phyloP scores from a whole-genome alignment of 2,888 invertebrate genomes.

The Scelioninae gen. 1 region DNA sequence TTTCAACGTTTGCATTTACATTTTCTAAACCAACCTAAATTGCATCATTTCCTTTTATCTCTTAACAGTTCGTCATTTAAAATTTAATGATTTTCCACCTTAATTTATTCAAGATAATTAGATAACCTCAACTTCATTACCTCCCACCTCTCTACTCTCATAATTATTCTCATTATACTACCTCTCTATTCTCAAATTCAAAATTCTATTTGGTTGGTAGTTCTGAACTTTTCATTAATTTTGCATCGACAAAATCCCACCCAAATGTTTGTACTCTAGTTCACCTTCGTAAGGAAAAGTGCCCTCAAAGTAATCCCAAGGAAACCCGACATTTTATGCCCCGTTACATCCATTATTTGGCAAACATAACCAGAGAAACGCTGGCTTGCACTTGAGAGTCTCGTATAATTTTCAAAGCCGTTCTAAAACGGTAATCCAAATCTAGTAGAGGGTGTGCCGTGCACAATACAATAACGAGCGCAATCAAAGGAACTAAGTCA shows the following conservation, averaged over 20 bases:
- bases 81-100: too few species aligned
- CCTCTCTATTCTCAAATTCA: too few species aligned
- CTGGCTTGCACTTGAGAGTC: background rate
- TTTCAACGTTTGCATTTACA: too few species aligned
- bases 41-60: too few species aligned
- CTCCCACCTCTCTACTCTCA: too few species aligned
- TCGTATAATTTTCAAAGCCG: conserved; percentile 24
- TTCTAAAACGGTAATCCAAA: conserved; percentile 15
- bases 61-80: too few species aligned
- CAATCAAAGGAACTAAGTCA: conserved; percentile 39
- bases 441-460: conserved; percentile 15
- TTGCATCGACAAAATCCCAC: background rate
- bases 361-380: background rate
- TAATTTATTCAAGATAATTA: too few species aligned
- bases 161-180: too few species aligned
- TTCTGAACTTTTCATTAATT: background rate
- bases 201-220: too few species aligned
- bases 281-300: conserved; percentile 11
- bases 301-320: conserved; percentile 7
- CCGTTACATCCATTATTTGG: conserved; percentile 20
- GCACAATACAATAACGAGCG: conserved; percentile 29
- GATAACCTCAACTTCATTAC: too few species aligned
- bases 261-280: background rate
- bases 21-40: too few species aligned
- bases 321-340: conserved; percentile 9